These are phyloP conservation scores for Palythoa grandis DNA, from an alignment of 92 coral and sea anemone genomes.

Conservation along the genomic window DNA sequence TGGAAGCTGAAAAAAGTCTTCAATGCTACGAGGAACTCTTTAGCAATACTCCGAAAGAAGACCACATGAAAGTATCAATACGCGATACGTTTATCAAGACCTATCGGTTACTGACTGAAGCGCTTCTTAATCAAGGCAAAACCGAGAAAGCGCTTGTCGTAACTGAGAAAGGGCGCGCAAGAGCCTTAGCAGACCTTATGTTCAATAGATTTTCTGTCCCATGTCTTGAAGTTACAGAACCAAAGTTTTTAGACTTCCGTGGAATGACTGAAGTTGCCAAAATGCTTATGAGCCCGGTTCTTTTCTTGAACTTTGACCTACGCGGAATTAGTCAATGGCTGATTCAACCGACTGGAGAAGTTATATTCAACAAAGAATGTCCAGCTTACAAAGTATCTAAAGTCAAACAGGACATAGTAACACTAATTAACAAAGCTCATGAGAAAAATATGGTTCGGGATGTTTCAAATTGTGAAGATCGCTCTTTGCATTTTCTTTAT, in stretches of 20 bases:
- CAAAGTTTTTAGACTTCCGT: not conserved
- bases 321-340: not conserved
- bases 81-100: not conserved
- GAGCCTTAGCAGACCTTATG: not conserved
- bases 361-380: not conserved
- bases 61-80: not conserved
- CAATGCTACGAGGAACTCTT: slow-evolving; percentile 10
- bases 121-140: not conserved
- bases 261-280: not conserved
- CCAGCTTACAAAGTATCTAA: not conserved
- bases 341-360: not conserved
- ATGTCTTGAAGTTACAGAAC: not conserved
- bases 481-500: too few species aligned
- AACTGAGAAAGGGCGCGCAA: not conserved
- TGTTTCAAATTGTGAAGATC: not conserved
- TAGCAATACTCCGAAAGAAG: not conserved
- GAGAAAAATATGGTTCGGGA: not conserved
- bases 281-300: not conserved
- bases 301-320: not conserved
- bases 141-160: not conserved
- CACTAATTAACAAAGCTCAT: not conserved
- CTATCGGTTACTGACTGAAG: not conserved
- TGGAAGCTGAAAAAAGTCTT: not conserved
- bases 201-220: not conserved
- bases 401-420: not conserved